Percentiles rank a stretch among this genome's conserved stretches.
These are phyloP conservation scores for Heliothis subflexa DNA, from an alignment of 1,140 invertebrate species.

Conservation along the genomic window DNA sequence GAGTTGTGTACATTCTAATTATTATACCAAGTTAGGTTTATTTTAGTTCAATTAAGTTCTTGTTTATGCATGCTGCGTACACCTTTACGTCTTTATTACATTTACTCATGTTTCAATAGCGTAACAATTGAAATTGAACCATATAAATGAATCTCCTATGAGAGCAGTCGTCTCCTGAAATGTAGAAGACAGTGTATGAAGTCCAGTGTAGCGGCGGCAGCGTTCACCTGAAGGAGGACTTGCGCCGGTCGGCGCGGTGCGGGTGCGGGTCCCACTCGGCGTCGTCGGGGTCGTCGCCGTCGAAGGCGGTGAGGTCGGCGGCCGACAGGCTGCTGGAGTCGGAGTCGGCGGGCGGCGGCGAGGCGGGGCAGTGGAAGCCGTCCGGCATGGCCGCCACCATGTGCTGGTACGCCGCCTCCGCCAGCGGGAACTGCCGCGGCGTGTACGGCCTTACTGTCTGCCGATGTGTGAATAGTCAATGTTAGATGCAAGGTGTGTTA, in stretches of 20 bases:
- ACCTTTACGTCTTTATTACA: too few species aligned
- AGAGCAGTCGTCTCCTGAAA: too few species aligned
- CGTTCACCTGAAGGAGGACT: slow-evolving; percentile 67
- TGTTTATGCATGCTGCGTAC: too few species aligned
- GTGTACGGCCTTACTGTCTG: slow-evolving; percentile 90
- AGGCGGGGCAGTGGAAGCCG: slow-evolving; percentile 81
- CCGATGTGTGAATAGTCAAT: slow-evolving; percentile 55
- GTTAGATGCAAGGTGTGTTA: slow-evolving; percentile 42
- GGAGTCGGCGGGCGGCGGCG: slow-evolving; percentile 57
- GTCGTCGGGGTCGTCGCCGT: slow-evolving; percentile 92
- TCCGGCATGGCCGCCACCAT: slow-evolving; percentile 91
- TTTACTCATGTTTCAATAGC: too few species aligned
- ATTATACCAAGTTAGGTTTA: too few species aligned
- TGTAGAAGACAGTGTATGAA: too few species aligned
- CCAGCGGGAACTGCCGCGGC: slow-evolving; percentile 90
- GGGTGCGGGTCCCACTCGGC: slow-evolving; percentile 89
- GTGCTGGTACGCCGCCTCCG: slow-evolving; percentile 89
- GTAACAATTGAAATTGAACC: too few species aligned
- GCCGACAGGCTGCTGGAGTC: slow-evolving; percentile 68
- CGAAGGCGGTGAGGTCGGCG: slow-evolving; percentile 55
- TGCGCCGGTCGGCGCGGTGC: slow-evolving; percentile 65
- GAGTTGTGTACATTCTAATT: too few species aligned
- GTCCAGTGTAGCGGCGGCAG: background rate
- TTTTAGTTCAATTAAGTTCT: too few species aligned
- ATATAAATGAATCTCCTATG: too few species aligned